Conservation (phyloP, 2,797 vertebrate species). For the Meda fulgida region DNA sequence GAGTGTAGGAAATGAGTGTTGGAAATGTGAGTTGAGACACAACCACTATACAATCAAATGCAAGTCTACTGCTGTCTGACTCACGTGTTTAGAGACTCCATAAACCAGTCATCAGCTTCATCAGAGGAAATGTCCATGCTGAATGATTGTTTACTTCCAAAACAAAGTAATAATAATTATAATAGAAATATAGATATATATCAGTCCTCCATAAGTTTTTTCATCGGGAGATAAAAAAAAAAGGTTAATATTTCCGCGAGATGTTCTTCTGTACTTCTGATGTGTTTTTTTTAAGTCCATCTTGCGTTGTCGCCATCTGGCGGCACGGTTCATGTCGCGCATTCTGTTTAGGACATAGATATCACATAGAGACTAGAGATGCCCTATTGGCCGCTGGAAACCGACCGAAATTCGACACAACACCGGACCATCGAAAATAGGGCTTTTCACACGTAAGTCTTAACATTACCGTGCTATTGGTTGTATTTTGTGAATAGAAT, state of each 20-base stretch:
- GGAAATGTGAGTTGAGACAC: background rate
- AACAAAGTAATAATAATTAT: background rate
- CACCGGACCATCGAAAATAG: no score
- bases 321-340: background rate
- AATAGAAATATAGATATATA: fast-evolving
- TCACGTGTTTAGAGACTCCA: conserved; percentile 78
- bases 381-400: no score
- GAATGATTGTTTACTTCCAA: background rate
- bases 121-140: conserved; percentile 57
- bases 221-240: background rate
- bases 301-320: conserved; percentile 7
- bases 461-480: no score
- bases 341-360: background rate
- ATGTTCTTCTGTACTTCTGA: background rate
- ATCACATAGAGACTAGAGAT: no score
- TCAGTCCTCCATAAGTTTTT: background rate
- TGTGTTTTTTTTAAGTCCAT: background rate
- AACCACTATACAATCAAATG: background rate
- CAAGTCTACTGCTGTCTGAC: conserved; percentile 32
- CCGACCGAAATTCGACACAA: no score
- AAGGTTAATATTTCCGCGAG: background rate
- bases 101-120: conserved; percentile 79
- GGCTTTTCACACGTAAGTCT: no score
- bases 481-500: no score
- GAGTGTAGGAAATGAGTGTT: no score